Evolutionary conservation across 1,140 invertebrate genomes (phyloP).

Genomic region (Melitaea cinxia): DNA sequence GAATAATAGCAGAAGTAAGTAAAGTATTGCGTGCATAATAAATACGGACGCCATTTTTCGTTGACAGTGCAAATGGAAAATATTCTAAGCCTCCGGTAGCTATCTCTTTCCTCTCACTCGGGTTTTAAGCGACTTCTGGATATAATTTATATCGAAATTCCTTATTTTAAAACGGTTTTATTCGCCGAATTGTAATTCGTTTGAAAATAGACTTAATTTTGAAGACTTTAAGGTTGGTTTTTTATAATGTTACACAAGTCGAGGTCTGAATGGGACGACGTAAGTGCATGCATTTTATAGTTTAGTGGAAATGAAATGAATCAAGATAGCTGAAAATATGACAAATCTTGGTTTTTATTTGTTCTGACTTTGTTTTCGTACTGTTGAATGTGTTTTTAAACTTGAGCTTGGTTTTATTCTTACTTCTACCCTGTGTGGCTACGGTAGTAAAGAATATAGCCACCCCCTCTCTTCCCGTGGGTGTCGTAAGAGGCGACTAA

Average conservation of each 20-base stretch:
- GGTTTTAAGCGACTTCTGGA: slow-evolving; percentile 47
- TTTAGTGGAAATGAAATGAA: slow-evolving; percentile 48
- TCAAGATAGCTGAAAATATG: slow-evolving; percentile 42
- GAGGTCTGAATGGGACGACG: slow-evolving; percentile 32
- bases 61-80: slow-evolving; percentile 52
- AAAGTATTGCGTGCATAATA: slow-evolving; percentile 43
- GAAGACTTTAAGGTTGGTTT: slow-evolving; percentile 18
- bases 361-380: slow-evolving; percentile 16
- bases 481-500: too few relatives aligned
- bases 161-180: slow-evolving; percentile 39
- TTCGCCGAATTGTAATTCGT: neutral
- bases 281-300: slow-evolving; percentile 47
- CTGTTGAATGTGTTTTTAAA: neutral
- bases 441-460: too few relatives aligned
- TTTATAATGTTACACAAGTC: neutral
- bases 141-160: slow-evolving; percentile 49
- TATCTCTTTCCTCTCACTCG: slow-evolving; percentile 51
- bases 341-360: slow-evolving; percentile 45
- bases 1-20: slow-evolving; percentile 34
- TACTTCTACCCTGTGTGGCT: neutral
- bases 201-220: slow-evolving; percentile 26
- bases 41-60: slow-evolving; percentile 51
- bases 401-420: neutral
- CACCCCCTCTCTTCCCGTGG: too few relatives aligned
- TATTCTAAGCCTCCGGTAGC: slow-evolving; percentile 48